phyloP scores from a whole-genome alignment of 2,113 vertebrate species.

The Physeter macrocephalus region DNA sequence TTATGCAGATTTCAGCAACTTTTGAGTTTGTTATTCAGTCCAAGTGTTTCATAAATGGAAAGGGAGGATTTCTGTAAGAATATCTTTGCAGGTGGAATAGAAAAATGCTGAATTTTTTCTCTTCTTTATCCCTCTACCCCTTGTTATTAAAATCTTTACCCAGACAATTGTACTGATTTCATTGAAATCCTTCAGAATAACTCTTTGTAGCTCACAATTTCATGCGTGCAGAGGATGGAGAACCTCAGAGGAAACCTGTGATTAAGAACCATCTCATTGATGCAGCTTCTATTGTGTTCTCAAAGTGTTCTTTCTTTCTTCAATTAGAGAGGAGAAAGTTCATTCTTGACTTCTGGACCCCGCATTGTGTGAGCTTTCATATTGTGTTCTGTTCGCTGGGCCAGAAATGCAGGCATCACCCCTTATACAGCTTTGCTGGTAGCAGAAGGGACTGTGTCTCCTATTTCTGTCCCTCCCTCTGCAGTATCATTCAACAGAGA shows the following conservation, averaged over 20 bases:
- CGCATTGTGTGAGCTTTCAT: not conserved
- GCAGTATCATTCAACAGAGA: not conserved
- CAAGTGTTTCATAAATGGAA: slow-evolving; percentile 68
- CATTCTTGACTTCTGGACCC: slow-evolving; percentile 52
- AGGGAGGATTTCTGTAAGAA: slow-evolving; percentile 67
- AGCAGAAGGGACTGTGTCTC: not conserved
- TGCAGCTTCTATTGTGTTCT: slow-evolving; percentile 43
- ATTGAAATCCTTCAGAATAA: slow-evolving; percentile 73
- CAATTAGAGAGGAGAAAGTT: slow-evolving; percentile 64
- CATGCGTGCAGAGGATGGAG: slow-evolving; percentile 44
- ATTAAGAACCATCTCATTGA: slow-evolving; percentile 57
- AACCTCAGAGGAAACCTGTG: slow-evolving; percentile 64
- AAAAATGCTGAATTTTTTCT: slow-evolving; percentile 49
- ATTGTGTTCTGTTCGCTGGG: slow-evolving; percentile 29
- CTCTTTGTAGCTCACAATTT: slow-evolving; percentile 52
- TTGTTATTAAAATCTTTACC: slow-evolving; percentile 73
- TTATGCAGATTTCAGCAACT: slow-evolving; percentile 77
- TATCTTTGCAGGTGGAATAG: slow-evolving; percentile 70
- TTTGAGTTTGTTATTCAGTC: slow-evolving; percentile 69
- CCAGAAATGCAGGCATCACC: not conserved
- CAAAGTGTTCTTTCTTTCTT: slow-evolving; percentile 31
- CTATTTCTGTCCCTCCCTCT: not conserved
- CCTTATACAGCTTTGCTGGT: not conserved
- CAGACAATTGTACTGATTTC: slow-evolving; percentile 77
- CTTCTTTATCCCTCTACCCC: slow-evolving; percentile 62